Conservation (phyloP, 1,140 invertebrate species). For the Metopolophium dirhodum region DNA sequence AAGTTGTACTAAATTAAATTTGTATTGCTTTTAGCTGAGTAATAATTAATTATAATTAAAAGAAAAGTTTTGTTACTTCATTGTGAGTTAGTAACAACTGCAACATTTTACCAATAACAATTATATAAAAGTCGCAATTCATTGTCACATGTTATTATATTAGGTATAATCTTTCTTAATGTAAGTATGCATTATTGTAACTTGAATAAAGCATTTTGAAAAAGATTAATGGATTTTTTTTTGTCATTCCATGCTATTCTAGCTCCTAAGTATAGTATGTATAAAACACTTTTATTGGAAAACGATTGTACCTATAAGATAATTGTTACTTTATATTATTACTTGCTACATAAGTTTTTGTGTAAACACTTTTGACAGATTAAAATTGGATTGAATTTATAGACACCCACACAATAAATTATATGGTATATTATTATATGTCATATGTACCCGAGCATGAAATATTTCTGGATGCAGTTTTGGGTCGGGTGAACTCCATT, state of each 20-base stretch:
- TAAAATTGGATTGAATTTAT: not conserved
- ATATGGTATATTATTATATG: not conserved
- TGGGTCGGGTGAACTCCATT: constrained; percentile 78
- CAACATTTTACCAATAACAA: not conserved
- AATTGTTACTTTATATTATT: not conserved
- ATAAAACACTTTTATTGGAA: not conserved
- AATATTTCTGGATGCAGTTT: constrained; percentile 82
- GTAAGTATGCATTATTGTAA: not conserved
- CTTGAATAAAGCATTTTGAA: not conserved
- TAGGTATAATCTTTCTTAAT: not conserved
- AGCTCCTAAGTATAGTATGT: not conserved
- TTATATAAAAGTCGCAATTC: not conserved
- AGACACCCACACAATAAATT: not conserved
- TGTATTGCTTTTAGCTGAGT: too few species aligned
- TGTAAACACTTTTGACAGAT: not conserved
- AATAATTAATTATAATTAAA: not conserved
- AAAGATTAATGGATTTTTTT: not conserved
- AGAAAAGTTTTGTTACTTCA: not conserved
- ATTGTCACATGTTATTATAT: not conserved
- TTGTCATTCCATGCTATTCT: not conserved
- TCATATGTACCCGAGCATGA: constrained; percentile 74
- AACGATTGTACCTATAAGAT: not conserved
- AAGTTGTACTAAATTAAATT: too few species aligned
- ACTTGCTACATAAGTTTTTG: not conserved
- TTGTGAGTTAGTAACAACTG: not conserved